Evolutionary conservation across 2,113 vertebrate species (phyloP).

Genomic region (Alosa alosa): DNA sequence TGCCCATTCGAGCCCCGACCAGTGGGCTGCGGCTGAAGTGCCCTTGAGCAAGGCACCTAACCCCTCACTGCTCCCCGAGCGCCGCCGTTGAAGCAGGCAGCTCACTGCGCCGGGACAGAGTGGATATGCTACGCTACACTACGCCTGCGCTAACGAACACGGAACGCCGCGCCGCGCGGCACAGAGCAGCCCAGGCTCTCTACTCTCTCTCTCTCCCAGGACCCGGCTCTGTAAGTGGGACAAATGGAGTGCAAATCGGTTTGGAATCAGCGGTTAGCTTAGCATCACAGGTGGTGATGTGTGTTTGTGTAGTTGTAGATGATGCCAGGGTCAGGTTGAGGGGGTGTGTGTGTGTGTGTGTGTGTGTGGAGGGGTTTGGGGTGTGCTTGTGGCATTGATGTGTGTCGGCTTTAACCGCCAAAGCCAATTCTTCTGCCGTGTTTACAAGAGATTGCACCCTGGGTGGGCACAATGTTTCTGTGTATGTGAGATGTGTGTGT

Average conservation of each 20-base stretch:
- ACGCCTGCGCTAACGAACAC: not conserved
- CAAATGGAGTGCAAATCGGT: conserved; percentile 23
- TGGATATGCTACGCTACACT: conserved; percentile 26
- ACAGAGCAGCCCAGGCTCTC: not conserved
- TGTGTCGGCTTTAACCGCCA: conserved; percentile 30
- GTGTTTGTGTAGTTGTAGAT: conserved; percentile 20
- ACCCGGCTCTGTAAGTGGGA: conserved; percentile 29
- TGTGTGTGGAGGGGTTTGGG: too few relatives aligned
- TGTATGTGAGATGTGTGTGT: not conserved
- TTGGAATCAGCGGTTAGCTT: not conserved
- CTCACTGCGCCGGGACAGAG: too few relatives aligned
- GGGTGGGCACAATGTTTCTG: conserved; percentile 27
- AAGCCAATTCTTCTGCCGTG: conserved; percentile 26
- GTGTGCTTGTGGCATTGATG: conserved; percentile 24
- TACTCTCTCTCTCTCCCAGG: conserved; percentile 8
- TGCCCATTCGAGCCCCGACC: too few relatives aligned
- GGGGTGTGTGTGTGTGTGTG: not conserved
- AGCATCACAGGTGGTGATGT: conserved; percentile 37
- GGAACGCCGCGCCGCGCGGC: not conserved
- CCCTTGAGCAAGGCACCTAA: too few relatives aligned
- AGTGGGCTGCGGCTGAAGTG: too few relatives aligned
- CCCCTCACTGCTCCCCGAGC: too few relatives aligned
- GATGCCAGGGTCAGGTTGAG: conserved; percentile 15
- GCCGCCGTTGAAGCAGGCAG: too few relatives aligned
- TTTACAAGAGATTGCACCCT: conserved; percentile 49